These are phyloP conservation scores for Gonioctena quinquepunctata DNA, from an alignment of 1,140 invertebrate species.

Conservation along the genomic window DNA sequence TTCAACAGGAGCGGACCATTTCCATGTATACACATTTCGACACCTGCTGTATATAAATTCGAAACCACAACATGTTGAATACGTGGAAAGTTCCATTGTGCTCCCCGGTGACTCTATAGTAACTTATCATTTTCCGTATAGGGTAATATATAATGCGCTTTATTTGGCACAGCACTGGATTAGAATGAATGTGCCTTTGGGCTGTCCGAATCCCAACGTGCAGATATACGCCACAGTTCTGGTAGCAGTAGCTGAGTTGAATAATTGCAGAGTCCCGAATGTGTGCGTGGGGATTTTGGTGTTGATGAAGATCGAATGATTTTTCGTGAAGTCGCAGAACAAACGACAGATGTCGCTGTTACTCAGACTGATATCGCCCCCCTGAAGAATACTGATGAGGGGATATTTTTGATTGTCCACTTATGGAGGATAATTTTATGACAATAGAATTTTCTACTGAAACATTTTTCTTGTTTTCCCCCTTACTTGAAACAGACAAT, in stretches of 20 bases:
- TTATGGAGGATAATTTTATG: too few species aligned
- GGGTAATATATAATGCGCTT: neutral
- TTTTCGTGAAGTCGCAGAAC: too few species aligned
- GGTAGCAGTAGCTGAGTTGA: neutral
- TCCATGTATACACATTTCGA: too few species aligned
- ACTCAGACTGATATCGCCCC: too few species aligned
- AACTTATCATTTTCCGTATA: neutral
- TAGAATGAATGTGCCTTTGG: neutral
- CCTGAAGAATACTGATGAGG: too few species aligned
- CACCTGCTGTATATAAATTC: too few species aligned
- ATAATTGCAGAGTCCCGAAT: neutral
- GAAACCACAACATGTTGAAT: neutral
- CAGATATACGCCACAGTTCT: neutral
- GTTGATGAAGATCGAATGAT: neutral
- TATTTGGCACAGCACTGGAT: neutral
- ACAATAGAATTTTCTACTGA: too few species aligned
- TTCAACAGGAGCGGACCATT: too few species aligned
- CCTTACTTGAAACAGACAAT: too few species aligned
- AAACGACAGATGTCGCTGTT: too few species aligned
- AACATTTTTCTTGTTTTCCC: too few species aligned
- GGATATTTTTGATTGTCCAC: too few species aligned
- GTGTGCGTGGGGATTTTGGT: neutral
- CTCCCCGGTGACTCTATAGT: neutral
- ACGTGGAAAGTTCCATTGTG: neutral
- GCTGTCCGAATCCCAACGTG: neutral